Conservation (phyloP, 2,888 invertebrate species). For the Aphidius colemani region DNA sequence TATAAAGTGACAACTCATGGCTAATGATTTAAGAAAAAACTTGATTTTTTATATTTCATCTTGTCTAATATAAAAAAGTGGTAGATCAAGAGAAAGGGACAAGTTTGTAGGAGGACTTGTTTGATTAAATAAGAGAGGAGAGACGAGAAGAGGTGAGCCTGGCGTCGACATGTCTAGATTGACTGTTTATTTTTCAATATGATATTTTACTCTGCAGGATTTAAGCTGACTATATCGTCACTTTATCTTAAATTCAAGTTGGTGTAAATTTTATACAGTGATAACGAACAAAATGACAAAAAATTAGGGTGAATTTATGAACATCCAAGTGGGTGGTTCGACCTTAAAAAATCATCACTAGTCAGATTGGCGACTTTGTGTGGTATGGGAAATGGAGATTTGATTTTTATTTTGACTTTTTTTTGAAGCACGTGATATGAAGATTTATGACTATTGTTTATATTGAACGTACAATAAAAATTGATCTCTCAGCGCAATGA, state of each 20-base stretch:
- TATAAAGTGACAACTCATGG: background rate
- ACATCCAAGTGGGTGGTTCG: background rate
- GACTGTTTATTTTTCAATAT: constrained; percentile 31
- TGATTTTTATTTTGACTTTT: too few relatives aligned
- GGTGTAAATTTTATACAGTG: background rate
- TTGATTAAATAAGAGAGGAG: constrained; percentile 29
- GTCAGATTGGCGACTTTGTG: constrained; percentile 11
- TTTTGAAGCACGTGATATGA: too few relatives aligned
- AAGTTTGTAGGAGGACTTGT: background rate
- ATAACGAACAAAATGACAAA: too few relatives aligned
- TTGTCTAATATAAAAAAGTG: constrained; percentile 10
- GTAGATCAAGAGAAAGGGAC: constrained; percentile 30
- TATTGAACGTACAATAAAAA: too few relatives aligned
- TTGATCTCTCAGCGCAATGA: too few relatives aligned
- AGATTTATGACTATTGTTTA: too few relatives aligned
- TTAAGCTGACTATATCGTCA: background rate
- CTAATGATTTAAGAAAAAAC: constrained; percentile 31
- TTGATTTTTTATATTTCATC: constrained; percentile 27
- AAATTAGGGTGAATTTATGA: background rate
- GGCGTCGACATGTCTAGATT: constrained; percentile 46
- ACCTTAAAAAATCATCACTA: background rate
- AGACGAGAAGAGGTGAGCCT: constrained; percentile 29
- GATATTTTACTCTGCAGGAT: constrained; percentile 35
- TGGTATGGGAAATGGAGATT: too few relatives aligned
- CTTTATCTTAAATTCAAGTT: background rate